A percentile compares a stretch with the other conserved stretches of the same genome.
These are phyloP conservation scores for Erannis defoliaria DNA, from an alignment of 2,888 invertebrate species.

Conservation along the genomic window DNA sequence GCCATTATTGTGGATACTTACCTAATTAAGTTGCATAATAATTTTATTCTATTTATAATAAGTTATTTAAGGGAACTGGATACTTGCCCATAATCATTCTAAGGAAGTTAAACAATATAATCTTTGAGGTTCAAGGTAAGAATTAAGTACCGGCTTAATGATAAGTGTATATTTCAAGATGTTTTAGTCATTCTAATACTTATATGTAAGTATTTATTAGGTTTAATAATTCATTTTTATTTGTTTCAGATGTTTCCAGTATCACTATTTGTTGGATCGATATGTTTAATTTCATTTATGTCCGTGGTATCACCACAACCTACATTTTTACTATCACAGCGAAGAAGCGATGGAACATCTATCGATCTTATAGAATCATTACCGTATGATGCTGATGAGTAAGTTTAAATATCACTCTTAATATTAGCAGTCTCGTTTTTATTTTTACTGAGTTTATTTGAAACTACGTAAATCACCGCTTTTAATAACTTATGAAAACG, in stretches of 20 bases:
- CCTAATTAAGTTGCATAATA: slow-evolving; percentile 28
- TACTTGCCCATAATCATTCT: slow-evolving; percentile 1
- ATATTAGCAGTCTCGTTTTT: neutral
- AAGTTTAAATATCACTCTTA: slow-evolving; percentile 14
- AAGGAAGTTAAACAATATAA: neutral
- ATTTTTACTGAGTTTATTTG: neutral
- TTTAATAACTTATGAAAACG: neutral
- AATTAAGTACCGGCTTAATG: too few relatives aligned
- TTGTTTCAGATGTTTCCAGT: slow-evolving; percentile 32
- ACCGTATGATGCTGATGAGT: slow-evolving; percentile 31
- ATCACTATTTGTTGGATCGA: slow-evolving; percentile 12
- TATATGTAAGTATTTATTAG: neutral
- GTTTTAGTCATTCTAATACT: neutral
- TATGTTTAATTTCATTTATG: slow-evolving; percentile 24
- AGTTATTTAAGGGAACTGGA: neutral
- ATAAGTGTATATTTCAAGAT: neutral
- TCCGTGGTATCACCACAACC: slow-evolving; percentile 35
- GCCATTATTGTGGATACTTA: slow-evolving; percentile 14
- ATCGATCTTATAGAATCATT: slow-evolving; percentile 15
- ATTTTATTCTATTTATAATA: slow-evolving; percentile 11
- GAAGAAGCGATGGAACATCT: slow-evolving; percentile 25
- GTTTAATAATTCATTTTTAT: neutral
- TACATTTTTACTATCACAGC: slow-evolving; percentile 46
- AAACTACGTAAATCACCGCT: neutral
- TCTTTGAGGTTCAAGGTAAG: neutral